Evolutionary conservation across 2,888 invertebrate species (phyloP).

Genomic region (Microplitis manilae): DNA sequence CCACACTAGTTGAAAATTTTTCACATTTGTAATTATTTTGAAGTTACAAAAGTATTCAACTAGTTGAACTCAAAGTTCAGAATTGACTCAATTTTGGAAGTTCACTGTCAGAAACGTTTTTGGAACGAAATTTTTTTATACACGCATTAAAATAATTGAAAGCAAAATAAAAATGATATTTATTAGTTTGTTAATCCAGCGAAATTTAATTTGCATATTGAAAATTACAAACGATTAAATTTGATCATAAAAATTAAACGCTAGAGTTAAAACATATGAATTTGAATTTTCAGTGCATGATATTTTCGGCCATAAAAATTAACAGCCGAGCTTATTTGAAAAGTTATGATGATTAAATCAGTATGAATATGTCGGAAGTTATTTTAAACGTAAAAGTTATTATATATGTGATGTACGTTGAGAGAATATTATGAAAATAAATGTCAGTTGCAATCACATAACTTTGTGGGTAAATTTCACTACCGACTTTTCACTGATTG

Average conservation of each 20-base stretch:
- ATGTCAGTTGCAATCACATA: constrained; percentile 10
- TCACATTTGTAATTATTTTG: no score
- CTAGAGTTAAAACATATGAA: not conserved
- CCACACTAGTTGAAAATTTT: no score
- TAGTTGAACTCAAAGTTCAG: no score
- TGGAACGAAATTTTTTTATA: no score
- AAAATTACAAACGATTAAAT: not conserved
- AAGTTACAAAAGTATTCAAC: no score
- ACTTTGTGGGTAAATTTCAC: not conserved
- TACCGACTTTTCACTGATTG: not conserved
- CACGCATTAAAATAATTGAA: no score
- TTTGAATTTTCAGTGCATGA: not conserved
- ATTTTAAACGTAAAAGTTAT: constrained; percentile 1
- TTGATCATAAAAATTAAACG: not conserved
- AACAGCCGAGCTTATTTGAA: not conserved
- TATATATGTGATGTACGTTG: not conserved
- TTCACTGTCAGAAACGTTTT: no score
- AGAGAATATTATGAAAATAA: constrained; percentile 4
- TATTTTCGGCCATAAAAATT: not conserved
- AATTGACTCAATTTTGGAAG: no score
- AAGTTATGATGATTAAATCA: not conserved
- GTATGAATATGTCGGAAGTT: not conserved
- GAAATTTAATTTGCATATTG: not conserved
- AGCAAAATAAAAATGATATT: not conserved
- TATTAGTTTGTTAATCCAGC: not conserved